These are phyloP conservation scores for Paedocypris micromegethes DNA, from an alignment of 2,797 vertebrate species.

Conservation along the genomic window DNA sequence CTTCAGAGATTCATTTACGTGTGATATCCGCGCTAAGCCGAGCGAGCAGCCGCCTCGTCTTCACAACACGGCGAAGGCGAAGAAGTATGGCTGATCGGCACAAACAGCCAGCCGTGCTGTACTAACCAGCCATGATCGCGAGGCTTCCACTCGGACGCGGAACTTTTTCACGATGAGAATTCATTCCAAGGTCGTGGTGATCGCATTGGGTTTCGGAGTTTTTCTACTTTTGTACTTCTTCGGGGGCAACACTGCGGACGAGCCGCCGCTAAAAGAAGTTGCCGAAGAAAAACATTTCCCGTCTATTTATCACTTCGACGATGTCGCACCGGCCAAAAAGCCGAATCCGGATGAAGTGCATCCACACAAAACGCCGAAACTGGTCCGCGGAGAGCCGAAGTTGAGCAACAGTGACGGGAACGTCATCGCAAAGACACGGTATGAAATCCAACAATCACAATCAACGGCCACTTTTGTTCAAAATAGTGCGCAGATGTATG, in stretches of 20 bases:
- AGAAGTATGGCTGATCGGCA: constrained; percentile 59
- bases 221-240: constrained; percentile 77
- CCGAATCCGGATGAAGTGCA: constrained; percentile 41
- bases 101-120: constrained; percentile 50
- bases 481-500: neutral
- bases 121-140: constrained; percentile 49
- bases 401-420: constrained; percentile 42
- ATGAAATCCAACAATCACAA: constrained; percentile 43
- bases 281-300: constrained; percentile 47
- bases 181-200: constrained; percentile 63
- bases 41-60: constrained; percentile 50
- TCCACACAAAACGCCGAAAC: constrained; percentile 38
- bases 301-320: constrained; percentile 38
- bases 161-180: constrained; percentile 69
- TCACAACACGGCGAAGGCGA: constrained; percentile 56
- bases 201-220: constrained; percentile 70
- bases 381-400: constrained; percentile 47
- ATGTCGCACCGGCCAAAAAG: constrained; percentile 55
- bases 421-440: constrained; percentile 61
- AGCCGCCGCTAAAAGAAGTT: constrained; percentile 62
- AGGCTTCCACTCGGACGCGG: constrained; percentile 44
- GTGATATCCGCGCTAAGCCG: constrained; percentile 49
- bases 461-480: neutral
- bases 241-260: constrained; percentile 65
- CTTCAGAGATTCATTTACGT: constrained; percentile 54